Base-by-base conservation (phyloP, 2,797 vertebrate species). In the Hydrocynus forskahlii region DNA sequence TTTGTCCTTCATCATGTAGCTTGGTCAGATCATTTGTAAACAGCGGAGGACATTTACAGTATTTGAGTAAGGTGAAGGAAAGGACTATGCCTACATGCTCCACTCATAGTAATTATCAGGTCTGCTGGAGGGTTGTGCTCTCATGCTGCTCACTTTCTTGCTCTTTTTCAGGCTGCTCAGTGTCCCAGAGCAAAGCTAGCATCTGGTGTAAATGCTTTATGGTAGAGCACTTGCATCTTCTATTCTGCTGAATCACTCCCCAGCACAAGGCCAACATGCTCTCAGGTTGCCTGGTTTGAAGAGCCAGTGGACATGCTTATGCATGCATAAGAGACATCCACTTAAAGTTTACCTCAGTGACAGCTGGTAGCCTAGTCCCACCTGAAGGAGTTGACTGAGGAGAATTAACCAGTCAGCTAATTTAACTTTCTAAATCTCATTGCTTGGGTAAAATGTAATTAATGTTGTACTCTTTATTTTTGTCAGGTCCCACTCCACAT, bases 121-220 rank as follows among this genome's bases (percentile, higher is more conserved):
- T 74, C 81, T 80, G 74, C 54, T 84, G 77, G 81, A 87, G 81
- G 84, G 74, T 82, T 85, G 35, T 63, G 68, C 82, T 80, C 84
- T 87, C 67, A 79, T 38, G 70, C 76, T 81, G 69, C 80, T 59
- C 60, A 74, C 59, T 80, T 67, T 82, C 82, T 74, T 48, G 45
- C 45, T 78, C 57, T 38, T 85, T 85, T 83, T 83, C 78, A 76
- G 54, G 73, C 73, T 57, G 75, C 57, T 76, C 64, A 2, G 67
- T 72, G 77, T 86, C 84, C 84, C 83, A 79, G 79, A 80, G 79
- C 76, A 81, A 82, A n/a, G 48, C 35, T 35, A 35, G 35, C 35
- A 35, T 35, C 35, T 35, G 35, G 2, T 35, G 35, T 35, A 35
- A 35, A 35, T 35, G 4, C 35, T 35, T 35, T 35, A 35, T 2